phyloP scores from a whole-genome alignment of 2,113 vertebrate genomes.

The Numenius arquata region DNA sequence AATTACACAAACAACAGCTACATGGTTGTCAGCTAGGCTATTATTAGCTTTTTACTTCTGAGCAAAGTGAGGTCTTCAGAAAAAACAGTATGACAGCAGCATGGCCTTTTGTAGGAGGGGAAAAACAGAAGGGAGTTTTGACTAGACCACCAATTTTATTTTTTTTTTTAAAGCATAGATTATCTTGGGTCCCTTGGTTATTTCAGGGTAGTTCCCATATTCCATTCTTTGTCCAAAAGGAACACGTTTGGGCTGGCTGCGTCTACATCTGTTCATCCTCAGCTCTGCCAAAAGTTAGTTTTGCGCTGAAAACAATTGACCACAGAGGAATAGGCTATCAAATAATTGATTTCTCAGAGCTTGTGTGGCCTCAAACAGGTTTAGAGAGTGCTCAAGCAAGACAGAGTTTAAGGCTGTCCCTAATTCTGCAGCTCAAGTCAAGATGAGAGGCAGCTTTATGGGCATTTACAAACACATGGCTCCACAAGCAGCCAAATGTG shows the following conservation, averaged over 20 bases:
- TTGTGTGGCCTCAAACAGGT: constrained; percentile 28
- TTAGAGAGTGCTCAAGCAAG: constrained; percentile 38
- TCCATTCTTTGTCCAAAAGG: neutral
- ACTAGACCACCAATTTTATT: neutral
- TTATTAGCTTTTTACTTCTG: neutral
- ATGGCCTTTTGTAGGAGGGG: neutral
- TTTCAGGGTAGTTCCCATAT: neutral
- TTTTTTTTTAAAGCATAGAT: neutral
- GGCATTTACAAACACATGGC: neutral
- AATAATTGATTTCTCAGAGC: constrained; percentile 35
- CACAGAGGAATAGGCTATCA: constrained; percentile 20
- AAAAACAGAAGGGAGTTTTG: neutral
- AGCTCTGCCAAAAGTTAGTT: neutral
- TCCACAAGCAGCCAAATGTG: neutral
- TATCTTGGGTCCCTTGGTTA: neutral
- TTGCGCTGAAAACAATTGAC: constrained; percentile 6
- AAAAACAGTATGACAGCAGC: neutral
- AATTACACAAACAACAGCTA: neutral
- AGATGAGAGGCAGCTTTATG: constrained; percentile 30
- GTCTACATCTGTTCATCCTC: neutral
- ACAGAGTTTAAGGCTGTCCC: constrained; percentile 17
- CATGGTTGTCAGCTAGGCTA: neutral
- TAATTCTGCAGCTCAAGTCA: constrained; percentile 43
- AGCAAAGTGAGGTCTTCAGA: neutral
- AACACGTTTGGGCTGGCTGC: neutral